phyloP scores from a whole-genome alignment of 35 echinoderm and acorn worm species.

The Chiridota heheva region DNA sequence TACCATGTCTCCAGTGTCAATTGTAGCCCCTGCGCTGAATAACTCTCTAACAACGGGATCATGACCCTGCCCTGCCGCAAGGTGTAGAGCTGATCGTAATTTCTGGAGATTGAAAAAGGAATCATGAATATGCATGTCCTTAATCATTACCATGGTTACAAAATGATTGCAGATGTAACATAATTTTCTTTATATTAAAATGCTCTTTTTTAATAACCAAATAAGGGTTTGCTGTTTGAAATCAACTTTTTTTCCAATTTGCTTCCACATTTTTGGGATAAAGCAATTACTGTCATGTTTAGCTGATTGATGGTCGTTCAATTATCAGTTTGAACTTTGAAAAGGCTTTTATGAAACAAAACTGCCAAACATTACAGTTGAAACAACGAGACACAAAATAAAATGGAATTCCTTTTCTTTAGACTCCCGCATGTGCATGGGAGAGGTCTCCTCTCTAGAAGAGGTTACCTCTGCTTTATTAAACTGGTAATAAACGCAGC shows the following conservation, averaged over 20 bases:
- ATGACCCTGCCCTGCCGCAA: constrained; percentile 91
- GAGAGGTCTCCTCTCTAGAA: not conserved
- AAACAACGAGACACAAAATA: no score
- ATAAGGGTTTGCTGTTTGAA: not conserved
- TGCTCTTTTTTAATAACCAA: not conserved
- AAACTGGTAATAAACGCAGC: not conserved
- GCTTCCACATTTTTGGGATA: not conserved
- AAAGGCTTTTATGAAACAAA: no score
- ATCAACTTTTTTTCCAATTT: not conserved
- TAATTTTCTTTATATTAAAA: not conserved
- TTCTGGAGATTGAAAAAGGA: constrained; percentile 46
- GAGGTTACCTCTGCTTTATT: not conserved
- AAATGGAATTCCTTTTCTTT: no score
- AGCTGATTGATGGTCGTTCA: not conserved
- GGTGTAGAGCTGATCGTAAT: constrained; percentile 80
- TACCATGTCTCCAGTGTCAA: constrained; percentile 82
- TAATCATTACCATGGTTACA: not conserved
- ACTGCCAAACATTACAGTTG: no score
- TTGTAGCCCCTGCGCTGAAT: constrained; percentile 62
- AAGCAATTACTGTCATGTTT: not conserved
- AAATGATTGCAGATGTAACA: not conserved
- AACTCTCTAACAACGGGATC: constrained; percentile 65
- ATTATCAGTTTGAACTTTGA: no score
- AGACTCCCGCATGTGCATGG: no score
- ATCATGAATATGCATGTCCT: not conserved